Base-by-base conservation (phyloP, 2,888 invertebrate species). In the Drosophila silvestris region DNA sequence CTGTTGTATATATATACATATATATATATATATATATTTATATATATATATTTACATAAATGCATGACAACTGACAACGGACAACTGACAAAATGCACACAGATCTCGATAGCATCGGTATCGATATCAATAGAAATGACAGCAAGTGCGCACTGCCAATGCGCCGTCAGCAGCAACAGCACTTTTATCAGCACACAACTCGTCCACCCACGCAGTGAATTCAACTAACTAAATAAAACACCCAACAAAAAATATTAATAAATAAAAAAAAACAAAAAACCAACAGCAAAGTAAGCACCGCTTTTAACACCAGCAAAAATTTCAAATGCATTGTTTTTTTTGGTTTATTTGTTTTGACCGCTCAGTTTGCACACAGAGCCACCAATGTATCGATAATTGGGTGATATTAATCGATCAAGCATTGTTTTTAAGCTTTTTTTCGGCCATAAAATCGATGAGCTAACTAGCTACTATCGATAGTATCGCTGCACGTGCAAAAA, bases 171-270 rank as follows among this genome's bases (percentile, higher is more conserved):
- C 87, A 85, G 65, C 85, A 82, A 69, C 85, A 82, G 83, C 85
- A 88, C 79, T 79, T 72, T 81, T 87, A 82, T 79, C 80, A 84
- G 79, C 86, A 87, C 82, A 82, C 85, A 77, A 85, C 90, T 78
- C 90, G 90, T 74, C 88, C 87, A 85, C 90, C 90, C 75, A 89
- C 87, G 88, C 86, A 81, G 83, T 80, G 83, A 87, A 80, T 75
- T 67, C 56, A 77, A 69, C 47, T 50, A 70, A 72, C 56, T 62
- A 67, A 60, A 57, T 70, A 66, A 47, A 77, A 72, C 72, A 79
- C 71, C 69, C 69, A 81, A 74, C 65, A 66, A 74, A 65, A 68
- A 74, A 47, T 26, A 16, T 47, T 47, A 47, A 47, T 47, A 47
- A 47, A 47, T 26, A 47, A 47, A 68, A 73, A 62, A 47, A 72